phyloP scores from a whole-genome alignment of 2,113 vertebrate genomes.

The Leucosticte australis region DNA sequence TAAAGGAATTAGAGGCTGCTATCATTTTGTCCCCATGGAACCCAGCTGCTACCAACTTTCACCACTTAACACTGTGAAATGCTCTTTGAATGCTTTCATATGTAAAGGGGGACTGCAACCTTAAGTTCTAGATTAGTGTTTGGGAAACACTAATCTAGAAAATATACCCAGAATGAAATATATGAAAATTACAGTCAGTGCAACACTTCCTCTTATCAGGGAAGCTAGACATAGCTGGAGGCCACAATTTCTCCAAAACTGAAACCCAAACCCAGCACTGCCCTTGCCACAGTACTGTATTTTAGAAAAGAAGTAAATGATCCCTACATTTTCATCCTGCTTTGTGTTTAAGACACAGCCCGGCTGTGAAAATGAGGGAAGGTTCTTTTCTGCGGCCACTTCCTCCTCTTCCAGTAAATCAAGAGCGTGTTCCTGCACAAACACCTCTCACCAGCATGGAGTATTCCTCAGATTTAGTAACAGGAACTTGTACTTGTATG shows the following conservation, averaged over 20 bases:
- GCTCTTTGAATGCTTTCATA: background rate
- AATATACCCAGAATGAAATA: background rate
- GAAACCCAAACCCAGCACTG: background rate
- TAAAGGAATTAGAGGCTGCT: background rate
- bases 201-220: background rate
- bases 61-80: background rate
- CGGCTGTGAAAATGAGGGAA: background rate
- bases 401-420: background rate
- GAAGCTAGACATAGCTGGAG: background rate
- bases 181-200: background rate
- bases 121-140: background rate
- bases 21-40: background rate
- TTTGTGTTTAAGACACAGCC: background rate
- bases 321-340: background rate
- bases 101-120: background rate
- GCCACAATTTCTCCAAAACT: background rate
- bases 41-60: background rate
- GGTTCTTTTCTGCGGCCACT: background rate
- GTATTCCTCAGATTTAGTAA: background rate
- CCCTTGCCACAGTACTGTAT: background rate
- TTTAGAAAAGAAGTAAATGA: background rate
- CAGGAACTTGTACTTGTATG: rapidly evolving
- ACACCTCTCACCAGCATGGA: background rate
- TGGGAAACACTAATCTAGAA: background rate
- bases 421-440: background rate